phyloP scores from a whole-genome alignment of 2,113 vertebrate species.

The Paracanthobrama guichenoti region DNA sequence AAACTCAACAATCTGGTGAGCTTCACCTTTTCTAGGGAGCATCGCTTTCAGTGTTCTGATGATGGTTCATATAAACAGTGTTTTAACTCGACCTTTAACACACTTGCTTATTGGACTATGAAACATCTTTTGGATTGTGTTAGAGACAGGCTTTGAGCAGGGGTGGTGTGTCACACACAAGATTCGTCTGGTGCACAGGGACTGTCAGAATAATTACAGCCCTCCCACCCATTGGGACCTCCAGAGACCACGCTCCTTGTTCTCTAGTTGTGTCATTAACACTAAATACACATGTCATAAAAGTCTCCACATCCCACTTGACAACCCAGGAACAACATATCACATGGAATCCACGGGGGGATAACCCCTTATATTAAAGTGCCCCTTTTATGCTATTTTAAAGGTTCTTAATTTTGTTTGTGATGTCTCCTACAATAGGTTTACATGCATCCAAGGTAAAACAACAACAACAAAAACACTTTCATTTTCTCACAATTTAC shows the following conservation, averaged over 20 bases:
- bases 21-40: background rate
- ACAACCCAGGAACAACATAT: background rate
- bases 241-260: conserved; percentile 58
- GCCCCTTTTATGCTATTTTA: too few relatives aligned
- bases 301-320: background rate
- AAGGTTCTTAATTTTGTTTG: too few relatives aligned
- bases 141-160: background rate
- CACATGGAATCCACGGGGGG: background rate
- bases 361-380: too few relatives aligned
- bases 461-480: too few relatives aligned
- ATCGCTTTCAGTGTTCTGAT: background rate
- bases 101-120: background rate
- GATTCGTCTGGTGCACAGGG: conserved; percentile 11
- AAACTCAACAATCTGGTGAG: conserved; percentile 12
- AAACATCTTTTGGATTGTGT: background rate
- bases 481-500: too few relatives aligned
- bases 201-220: conserved; percentile 68
- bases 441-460: too few relatives aligned
- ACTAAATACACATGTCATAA: conserved; percentile 65
- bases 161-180: background rate
- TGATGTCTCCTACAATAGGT: too few relatives aligned
- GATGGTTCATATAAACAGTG: conserved; percentile 1
- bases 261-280: conserved; percentile 72
- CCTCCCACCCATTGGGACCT: conserved; percentile 63
- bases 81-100: background rate